Evolutionary conservation across 2,113 vertebrate species (phyloP), one percentile per base, ranked within the genome.

Genomic region (Sinocyclocheilus rhinocerous): DNA sequence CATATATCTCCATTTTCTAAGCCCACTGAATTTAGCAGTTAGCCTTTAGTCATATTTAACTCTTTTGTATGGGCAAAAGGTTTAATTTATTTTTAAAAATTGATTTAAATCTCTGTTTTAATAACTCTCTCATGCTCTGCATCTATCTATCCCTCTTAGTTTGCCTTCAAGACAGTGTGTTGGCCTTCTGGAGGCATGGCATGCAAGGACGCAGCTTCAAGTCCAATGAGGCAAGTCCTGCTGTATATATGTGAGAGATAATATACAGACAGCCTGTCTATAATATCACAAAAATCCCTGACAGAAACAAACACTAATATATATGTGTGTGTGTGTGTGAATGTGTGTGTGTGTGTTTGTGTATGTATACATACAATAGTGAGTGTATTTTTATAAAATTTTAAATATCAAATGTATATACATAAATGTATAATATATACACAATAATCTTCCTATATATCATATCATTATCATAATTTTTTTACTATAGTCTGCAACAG

Each of bases 191-290:
- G 98, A 98, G 97, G 73, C 98, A 99, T 0, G 98, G 98, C 26
- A 99, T 99, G 98, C 98, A 99, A 91, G 98, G 97, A 65, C 95
- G 98, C 91, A 99, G 98, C 90, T 98, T 99, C 89, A 96, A 97
- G 92, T 98, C 98, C 87, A 99, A 99, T 83, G 97, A 99, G 96
- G 98, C 97, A 90, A 95, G 79, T 76, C 8, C 13, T 29, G 24
- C 15, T 61, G 4, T 22, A 36, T 24, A 12, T 12, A 29, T n/a
- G 15, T 55, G 48, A 55, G 48, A 18, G 15, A 20, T 4, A 15
- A 76, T 76, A 24, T 1, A 59, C 52, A 39, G 33, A 69, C 29
- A 1, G 67, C 29, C 67, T 36, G 16, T 70, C 33, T 4, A 22
- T 39, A 22, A 12, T 42, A 72, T 39, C 33, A 22, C 20, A 22